Percentiles rank a stretch among this genome's conserved stretches.
These are phyloP conservation scores for Chrosomus eos DNA, from an alignment of 2,797 vertebrate species.

Conservation along the genomic window DNA sequence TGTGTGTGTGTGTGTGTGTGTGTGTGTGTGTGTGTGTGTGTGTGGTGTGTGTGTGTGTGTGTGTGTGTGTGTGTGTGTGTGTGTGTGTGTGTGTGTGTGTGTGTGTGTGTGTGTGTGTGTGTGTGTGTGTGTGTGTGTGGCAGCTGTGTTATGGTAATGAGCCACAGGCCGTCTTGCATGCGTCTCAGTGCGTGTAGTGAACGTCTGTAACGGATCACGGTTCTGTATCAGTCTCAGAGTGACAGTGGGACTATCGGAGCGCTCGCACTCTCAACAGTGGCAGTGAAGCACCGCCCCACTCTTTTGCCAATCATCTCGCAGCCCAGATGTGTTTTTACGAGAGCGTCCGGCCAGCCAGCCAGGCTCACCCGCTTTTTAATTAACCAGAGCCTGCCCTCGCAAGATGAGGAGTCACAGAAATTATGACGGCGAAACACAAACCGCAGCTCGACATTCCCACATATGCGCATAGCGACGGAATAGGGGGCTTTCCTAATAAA, in stretches of 20 bases:
- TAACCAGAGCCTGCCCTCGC: conserved; percentile 79
- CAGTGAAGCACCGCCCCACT: conserved; percentile 35
- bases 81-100: too few species aligned
- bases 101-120: too few species aligned
- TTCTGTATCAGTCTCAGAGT: conserved; percentile 12
- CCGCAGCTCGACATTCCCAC: conserved; percentile 71
- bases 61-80: too few species aligned
- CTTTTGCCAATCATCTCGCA: conserved; percentile 40
- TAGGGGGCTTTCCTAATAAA: conserved; percentile 70
- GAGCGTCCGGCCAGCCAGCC: conserved; percentile 46
- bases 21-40: too few species aligned
- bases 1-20: too few species aligned
- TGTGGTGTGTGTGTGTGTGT: too few species aligned
- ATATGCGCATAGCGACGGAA: conserved; percentile 61
- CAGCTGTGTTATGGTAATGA: conserved; percentile 15
- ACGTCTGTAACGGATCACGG: conserved; percentile 49
- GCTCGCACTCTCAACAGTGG: conserved; percentile 52
- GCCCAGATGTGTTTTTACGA: conserved; percentile 63
- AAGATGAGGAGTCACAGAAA: conserved; percentile 63
- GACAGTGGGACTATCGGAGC: conserved; percentile 49
- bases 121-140: conserved; percentile 1
- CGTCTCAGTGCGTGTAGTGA: conserved; percentile 47
- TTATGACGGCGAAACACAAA: conserved; percentile 64
- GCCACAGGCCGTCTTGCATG: conserved; percentile 10
- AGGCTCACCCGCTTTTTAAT: conserved; percentile 81